Conservation (phyloP, 1,140 invertebrate genomes). For the Dendrolimus punctatus region DNA sequence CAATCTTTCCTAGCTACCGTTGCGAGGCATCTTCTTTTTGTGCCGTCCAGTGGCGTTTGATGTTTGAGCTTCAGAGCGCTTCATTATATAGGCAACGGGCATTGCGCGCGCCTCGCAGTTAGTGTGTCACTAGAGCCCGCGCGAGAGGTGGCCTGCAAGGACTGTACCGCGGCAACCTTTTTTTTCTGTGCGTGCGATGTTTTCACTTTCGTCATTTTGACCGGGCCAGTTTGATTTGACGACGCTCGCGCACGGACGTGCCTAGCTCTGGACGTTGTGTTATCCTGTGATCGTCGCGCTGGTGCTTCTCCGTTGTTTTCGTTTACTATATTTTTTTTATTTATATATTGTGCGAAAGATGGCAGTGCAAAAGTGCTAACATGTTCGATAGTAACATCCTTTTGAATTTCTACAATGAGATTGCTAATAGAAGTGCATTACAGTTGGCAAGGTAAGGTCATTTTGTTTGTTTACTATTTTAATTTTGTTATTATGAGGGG, state of each 20-base stretch:
- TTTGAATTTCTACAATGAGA: conserved; percentile 69
- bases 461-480: conserved; percentile 59
- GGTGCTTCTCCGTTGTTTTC: conserved; percentile 57
- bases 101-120: conserved; percentile 62
- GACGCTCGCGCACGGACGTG: conserved; percentile 69
- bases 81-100: conserved; percentile 66
- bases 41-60: conserved; percentile 57
- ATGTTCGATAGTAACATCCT: conserved; percentile 67
- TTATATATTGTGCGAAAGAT: conserved; percentile 54
- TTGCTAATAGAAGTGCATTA: conserved; percentile 67
- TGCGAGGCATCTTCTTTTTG: conserved; percentile 63
- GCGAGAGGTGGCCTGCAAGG: conserved; percentile 68
- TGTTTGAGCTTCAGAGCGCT: conserved; percentile 46
- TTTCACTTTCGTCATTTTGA: conserved; percentile 72
- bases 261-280: conserved; percentile 60
- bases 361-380: conserved; percentile 69
- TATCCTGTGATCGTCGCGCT: conserved; percentile 63
- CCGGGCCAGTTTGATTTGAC: conserved; percentile 68
- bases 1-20: conserved; percentile 62
- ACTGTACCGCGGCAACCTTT: conserved; percentile 65
- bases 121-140: conserved; percentile 68
- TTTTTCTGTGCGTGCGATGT: conserved; percentile 70
- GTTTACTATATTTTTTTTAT: conserved; percentile 54
- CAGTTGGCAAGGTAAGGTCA: conserved; percentile 66
- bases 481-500: conserved; percentile 32